A percentile compares a stretch with the other conserved stretches of the same genome.
phyloP scores from a whole-genome alignment of 1,140 invertebrate genomes.

The Polypedilum pembai region DNA sequence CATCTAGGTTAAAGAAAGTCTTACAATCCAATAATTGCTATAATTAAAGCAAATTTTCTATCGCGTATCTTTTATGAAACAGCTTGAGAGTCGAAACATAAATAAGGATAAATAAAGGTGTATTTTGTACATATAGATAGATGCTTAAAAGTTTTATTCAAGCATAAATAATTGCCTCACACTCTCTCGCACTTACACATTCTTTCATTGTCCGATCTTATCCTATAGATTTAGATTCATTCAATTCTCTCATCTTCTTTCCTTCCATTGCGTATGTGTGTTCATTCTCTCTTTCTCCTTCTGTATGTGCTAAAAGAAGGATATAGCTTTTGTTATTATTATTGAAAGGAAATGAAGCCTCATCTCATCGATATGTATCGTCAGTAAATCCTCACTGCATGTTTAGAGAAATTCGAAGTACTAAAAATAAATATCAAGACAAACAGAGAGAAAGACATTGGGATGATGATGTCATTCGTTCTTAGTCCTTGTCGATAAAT shows the following conservation, averaged over 20 bases:
- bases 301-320: not conserved
- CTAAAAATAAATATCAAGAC: conserved; percentile 2
- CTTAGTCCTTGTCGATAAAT: too few species aligned
- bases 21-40: not conserved
- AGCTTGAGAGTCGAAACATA: not conserved
- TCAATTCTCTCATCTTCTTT: not conserved
- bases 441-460: not conserved
- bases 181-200: not conserved
- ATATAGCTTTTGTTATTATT: conserved; percentile 21
- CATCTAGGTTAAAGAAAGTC: not conserved
- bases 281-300: not conserved
- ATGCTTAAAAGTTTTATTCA: not conserved
- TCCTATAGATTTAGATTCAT: too few species aligned
- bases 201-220: too few species aligned
- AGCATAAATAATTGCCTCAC: not conserved
- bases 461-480: too few species aligned
- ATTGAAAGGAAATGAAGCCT: conserved; percentile 25
- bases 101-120: conserved; percentile 11
- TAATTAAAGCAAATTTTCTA: conserved; percentile 14
- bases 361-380: conserved; percentile 7
- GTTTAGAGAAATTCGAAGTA: not conserved
- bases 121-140: not conserved
- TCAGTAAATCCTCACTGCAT: not conserved
- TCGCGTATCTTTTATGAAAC: not conserved
- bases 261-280: not conserved